phyloP scores from a whole-genome alignment of 37 sponge, comb jelly and placozoan species.

The Theonella swinhoei region DNA sequence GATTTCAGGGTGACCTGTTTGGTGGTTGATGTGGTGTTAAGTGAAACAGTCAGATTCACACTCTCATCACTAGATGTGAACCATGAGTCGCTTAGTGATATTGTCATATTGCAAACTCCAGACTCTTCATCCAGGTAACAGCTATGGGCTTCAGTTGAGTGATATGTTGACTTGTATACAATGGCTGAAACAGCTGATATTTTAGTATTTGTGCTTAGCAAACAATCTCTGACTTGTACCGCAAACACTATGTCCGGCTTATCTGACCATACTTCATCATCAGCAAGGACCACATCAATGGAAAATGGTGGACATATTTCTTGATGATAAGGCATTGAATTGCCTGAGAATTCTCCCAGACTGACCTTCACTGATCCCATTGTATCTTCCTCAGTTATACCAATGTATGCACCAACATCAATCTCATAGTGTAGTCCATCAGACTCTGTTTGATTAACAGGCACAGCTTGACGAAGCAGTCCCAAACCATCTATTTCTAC shows the following conservation, averaged over 20 bases:
- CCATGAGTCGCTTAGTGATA: background rate
- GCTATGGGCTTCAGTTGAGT: too few species aligned
- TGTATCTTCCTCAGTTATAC: background rate
- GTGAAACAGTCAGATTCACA: background rate
- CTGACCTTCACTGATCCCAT: background rate
- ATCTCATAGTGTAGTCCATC: slow-evolving; percentile 5
- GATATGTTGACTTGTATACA: too few species aligned
- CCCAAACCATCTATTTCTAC: slow-evolving; percentile 11
- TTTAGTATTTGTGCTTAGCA: slow-evolving; percentile 20
- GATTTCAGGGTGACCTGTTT: background rate
- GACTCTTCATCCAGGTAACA: background rate
- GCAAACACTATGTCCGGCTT: background rate
- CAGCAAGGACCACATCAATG: background rate
- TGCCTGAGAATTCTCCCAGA: background rate
- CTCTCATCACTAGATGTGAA: background rate
- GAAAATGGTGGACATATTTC: background rate
- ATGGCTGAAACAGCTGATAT: too few species aligned
- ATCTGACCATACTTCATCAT: slow-evolving; percentile 4
- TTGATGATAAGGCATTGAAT: background rate
- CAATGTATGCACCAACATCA: slow-evolving; percentile 7
- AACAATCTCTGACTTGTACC: slow-evolving; percentile 27
- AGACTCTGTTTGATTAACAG: background rate
- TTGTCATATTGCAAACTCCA: slow-evolving; percentile 2
- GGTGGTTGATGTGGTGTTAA: background rate
- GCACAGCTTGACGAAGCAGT: background rate